phyloP scores from a whole-genome alignment of 2,888 invertebrate genomes.

The Bursaphelenchus okinawaensis region DNA sequence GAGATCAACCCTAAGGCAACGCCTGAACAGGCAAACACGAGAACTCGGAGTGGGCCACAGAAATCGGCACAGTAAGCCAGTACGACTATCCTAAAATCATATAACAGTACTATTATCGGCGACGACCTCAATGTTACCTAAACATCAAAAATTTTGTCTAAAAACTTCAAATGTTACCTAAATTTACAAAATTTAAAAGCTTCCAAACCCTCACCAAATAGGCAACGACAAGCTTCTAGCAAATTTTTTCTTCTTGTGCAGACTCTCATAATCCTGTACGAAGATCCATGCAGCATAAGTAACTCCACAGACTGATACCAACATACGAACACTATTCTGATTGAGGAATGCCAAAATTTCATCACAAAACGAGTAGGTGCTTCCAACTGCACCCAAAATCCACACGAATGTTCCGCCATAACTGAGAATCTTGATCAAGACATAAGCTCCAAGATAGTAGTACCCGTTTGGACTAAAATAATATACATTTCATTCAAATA shows the following conservation, averaged over 20 bases:
- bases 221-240: constrained; percentile 52
- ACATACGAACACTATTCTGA: constrained; percentile 38
- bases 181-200: background rate
- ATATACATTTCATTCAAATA: constrained; percentile 1
- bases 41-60: constrained; percentile 50
- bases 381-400: constrained; percentile 41
- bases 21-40: constrained; percentile 42
- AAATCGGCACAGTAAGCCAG: constrained; percentile 42
- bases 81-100: constrained; percentile 39
- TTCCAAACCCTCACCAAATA: constrained; percentile 39
- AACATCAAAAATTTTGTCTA: background rate
- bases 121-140: background rate
- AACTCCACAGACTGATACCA: constrained; percentile 37
- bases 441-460: constrained; percentile 37
- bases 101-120: background rate
- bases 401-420: constrained; percentile 49
- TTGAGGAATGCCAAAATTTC: constrained; percentile 41
- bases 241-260: constrained; percentile 52
- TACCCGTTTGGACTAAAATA: constrained; percentile 39
- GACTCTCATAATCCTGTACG: constrained; percentile 40
- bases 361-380: constrained; percentile 41
- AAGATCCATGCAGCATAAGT: constrained; percentile 53
- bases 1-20: constrained; percentile 42
- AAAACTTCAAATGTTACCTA: constrained; percentile 1
- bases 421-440: constrained; percentile 47